Conservation (phyloP, 1,140 invertebrate species). For the Laupala kohalensis region DNA sequence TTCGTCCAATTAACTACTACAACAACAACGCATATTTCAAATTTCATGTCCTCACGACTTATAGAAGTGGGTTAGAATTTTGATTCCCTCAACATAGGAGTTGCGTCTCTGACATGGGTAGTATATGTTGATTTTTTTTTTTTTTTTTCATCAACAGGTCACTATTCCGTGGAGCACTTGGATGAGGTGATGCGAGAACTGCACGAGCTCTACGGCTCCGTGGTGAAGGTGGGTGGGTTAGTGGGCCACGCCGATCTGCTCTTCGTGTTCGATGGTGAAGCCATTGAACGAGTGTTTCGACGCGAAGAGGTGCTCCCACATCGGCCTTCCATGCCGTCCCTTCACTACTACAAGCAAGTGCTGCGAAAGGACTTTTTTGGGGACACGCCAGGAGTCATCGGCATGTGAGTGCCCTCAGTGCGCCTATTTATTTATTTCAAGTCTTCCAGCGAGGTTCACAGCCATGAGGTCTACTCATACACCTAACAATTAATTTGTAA, state of each 20-base stretch:
- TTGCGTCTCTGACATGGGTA: too few relatives aligned
- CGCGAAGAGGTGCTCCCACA: constrained; percentile 62
- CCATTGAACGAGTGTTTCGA: constrained; percentile 59
- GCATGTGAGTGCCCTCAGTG: constrained; percentile 55
- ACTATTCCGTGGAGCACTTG: constrained; percentile 56
- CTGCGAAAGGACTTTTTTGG: constrained; percentile 59
- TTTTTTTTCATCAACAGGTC: too few relatives aligned
- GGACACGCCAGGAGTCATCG: constrained; percentile 58
- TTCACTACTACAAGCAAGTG: constrained; percentile 63
- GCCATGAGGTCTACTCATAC: too few relatives aligned
- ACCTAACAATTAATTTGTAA: too few relatives aligned
- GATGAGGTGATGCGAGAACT: constrained; percentile 57
- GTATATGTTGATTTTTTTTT: too few relatives aligned
- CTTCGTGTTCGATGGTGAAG: constrained; percentile 62
- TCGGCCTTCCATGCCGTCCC: constrained; percentile 62
- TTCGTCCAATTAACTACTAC: too few relatives aligned
- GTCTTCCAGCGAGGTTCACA: too few relatives aligned
- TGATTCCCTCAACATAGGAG: too few relatives aligned
- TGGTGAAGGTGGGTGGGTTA: constrained; percentile 58
- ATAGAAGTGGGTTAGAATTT: too few relatives aligned
- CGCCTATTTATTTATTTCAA: too few relatives aligned
- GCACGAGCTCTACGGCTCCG: constrained; percentile 48
- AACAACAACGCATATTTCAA: too few relatives aligned
- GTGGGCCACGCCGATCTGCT: constrained; percentile 65
- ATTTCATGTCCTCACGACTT: too few relatives aligned